Evolutionary conservation across 2,888 invertebrate species (phyloP), one percentile per base, ranked within the genome.

Genomic region (Cerastis leucographa): DNA sequence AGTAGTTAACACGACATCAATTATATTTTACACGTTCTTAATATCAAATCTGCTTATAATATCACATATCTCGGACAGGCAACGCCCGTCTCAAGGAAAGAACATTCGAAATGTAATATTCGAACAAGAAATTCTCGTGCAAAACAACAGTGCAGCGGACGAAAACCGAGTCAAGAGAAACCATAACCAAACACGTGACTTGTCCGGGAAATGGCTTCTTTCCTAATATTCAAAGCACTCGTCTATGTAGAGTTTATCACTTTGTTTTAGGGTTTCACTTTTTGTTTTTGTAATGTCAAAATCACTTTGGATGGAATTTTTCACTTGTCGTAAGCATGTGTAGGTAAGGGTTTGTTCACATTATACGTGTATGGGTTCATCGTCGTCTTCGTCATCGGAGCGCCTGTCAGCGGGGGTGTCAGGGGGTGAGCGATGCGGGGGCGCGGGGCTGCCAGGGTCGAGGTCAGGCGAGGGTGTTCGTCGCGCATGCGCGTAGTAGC

Each of bases 311-410:
- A 72, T 73, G 71, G 59, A 82, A 72, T 79, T 70, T 71, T 65
- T 82, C 85, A 83, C 83, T 83, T 42, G 56, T 71, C 40, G 42
- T 42, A 54, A 56, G 8, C 8, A 17, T 54, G 72, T 73, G 25
- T 61, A 29, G 40, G 71, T 71, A 81, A 74, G 64, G 76, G 71
- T 85, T 72, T 76, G 75, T 85, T 86, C 81, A 87, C 85, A 88
- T 94, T 96, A 97, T 87, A 97, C 97, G 90, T 97, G 97, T 89
- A 97, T 97, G 46, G 97, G 96, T 90, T 97, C 97, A 81, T 97
- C 97, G 82, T 97, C 97, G 71, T 97, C 97, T 72, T 97, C 97
- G 46, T 96, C 96, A 56, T 96, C 96, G 40, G 96, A 93, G 83
- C 94, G 96, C 86, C 95, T 92, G 77, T 96, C 96, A 61, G 94